Evolutionary conservation across 2,113 vertebrate genomes (phyloP).

Genomic region (Edolisoma coerulescens): DNA sequence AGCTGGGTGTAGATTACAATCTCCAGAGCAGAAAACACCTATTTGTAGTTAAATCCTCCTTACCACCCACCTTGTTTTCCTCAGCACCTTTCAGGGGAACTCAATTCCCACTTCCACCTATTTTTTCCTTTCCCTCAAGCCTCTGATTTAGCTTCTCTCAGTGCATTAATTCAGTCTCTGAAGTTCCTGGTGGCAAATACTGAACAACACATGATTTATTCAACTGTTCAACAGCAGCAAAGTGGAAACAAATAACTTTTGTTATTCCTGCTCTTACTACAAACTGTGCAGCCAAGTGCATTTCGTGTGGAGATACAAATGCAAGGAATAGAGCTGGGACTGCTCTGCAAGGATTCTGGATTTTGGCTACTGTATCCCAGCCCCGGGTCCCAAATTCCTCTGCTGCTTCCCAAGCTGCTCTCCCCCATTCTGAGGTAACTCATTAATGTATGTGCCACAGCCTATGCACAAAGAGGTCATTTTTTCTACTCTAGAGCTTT

Average conservation of each 20-base stretch:
- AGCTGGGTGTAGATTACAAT: not conserved
- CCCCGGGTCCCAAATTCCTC: not conserved
- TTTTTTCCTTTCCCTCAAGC: not conserved
- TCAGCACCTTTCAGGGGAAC: not conserved
- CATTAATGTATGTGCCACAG: not conserved
- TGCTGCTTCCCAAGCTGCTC: not conserved
- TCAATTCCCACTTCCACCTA: not conserved
- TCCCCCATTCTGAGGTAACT: not conserved
- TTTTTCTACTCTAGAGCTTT: not conserved
- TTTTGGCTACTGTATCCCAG: not conserved
- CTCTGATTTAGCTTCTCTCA: not conserved
- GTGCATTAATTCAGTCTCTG: not conserved
- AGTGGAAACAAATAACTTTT: not conserved
- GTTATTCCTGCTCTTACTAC: not conserved
- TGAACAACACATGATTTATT: not conserved
- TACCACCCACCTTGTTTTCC: conserved; percentile 10
- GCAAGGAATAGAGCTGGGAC: not conserved
- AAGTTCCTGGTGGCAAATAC: not conserved
- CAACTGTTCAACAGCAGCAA: not conserved
- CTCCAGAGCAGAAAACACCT: not conserved
- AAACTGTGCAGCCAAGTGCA: not conserved
- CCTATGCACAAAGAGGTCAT: not conserved
- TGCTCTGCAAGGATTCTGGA: not conserved
- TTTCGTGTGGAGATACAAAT: not conserved
- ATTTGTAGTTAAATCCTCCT: not conserved